A percentile compares a stretch with the other conserved stretches of the same genome.
Evolutionary conservation across 1,140 invertebrate species (phyloP).

Genomic region (Hylaeus volcanicus): DNA sequence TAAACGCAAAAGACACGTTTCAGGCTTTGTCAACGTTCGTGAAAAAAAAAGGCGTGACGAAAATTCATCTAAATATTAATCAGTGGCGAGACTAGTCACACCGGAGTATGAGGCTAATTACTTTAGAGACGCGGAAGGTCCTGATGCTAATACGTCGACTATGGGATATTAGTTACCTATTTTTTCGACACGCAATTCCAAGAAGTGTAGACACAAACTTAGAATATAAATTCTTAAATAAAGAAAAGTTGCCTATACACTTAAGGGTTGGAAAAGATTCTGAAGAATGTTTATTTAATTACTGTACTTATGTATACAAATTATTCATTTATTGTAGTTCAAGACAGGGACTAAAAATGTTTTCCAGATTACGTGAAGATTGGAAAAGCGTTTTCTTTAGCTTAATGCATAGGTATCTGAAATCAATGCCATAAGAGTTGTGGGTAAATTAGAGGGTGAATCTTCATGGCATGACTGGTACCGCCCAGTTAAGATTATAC

Average conservation of each 20-base stretch:
- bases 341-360: neutral
- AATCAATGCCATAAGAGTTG: neutral
- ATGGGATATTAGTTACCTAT: too few relatives aligned
- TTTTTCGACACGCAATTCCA: too few relatives aligned
- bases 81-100: too few relatives aligned
- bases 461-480: neutral
- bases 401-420: neutral
- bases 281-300: too few relatives aligned
- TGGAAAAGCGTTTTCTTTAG: neutral
- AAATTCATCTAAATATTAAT: neutral
- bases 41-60: neutral
- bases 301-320: neutral
- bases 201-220: too few relatives aligned
- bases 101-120: too few relatives aligned
- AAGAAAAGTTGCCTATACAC: too few relatives aligned
- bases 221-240: too few relatives aligned
- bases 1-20: constrained; percentile 59
- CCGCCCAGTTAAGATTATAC: neutral
- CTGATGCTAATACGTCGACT: too few relatives aligned
- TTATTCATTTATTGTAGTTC: neutral
- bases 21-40: neutral
- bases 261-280: too few relatives aligned
- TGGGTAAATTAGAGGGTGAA: neutral
- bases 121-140: too few relatives aligned
- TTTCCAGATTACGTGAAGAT: neutral